Evolutionary conservation across 2,888 invertebrate species (phyloP).

Genomic region (Synergus japonicus): DNA sequence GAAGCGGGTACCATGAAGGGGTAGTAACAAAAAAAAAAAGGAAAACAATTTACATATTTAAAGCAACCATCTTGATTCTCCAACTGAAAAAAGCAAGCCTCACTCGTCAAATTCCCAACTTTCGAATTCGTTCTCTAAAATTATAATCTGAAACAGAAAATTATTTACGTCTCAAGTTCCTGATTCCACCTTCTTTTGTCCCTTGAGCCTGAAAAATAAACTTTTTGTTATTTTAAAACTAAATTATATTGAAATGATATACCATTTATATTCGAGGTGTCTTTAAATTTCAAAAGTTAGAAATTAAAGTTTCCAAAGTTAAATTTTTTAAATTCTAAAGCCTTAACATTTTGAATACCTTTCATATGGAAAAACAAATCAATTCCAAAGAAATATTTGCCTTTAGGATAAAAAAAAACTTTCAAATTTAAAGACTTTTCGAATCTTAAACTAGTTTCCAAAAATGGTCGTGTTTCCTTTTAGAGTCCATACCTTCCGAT

Average conservation of each 20-base stretch:
- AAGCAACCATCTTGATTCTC: constrained; percentile 10
- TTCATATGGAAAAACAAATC: background rate
- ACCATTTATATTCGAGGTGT: background rate
- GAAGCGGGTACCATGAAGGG: constrained; percentile 17
- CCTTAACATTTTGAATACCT: background rate
- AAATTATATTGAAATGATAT: background rate
- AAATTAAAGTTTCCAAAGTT: background rate
- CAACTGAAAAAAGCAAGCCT: background rate
- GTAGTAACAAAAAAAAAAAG: background rate
- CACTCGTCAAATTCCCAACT: background rate
- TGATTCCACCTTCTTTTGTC: background rate
- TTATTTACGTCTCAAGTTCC: background rate
- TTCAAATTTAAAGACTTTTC: constrained; percentile 13
- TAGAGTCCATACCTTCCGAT: background rate
- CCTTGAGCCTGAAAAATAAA: background rate
- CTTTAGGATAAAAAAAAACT: background rate
- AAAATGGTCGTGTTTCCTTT: background rate
- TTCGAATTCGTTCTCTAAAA: background rate
- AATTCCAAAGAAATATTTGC: background rate
- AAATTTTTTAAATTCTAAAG: background rate
- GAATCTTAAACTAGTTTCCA: background rate
- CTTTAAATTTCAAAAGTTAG: background rate
- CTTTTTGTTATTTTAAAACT: background rate
- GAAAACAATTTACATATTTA: constrained; percentile 4
- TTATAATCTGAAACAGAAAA: constrained; percentile 8